These are phyloP conservation scores for mouse (Mus musculus) DNA, from an alignment of 2,113 vertebrate species.

Conservation along the genomic window DNA sequence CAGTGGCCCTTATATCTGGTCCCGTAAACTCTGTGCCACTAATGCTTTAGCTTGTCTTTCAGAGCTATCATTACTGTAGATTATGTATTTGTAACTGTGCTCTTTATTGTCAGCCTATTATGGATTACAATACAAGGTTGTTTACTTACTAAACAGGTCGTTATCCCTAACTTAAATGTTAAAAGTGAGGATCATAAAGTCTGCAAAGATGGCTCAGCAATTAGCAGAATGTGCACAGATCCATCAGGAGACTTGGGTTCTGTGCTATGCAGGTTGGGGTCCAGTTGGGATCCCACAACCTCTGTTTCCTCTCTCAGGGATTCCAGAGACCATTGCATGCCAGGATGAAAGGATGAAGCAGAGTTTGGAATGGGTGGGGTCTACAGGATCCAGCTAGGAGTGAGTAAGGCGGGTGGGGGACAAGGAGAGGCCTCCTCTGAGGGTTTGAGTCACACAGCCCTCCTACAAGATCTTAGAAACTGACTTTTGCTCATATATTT, in stretches of 20 bases:
- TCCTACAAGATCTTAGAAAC: too few relatives aligned
- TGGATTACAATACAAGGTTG: not conserved
- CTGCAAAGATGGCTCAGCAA: not conserved
- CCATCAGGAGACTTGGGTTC: not conserved
- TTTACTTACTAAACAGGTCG: too few relatives aligned
- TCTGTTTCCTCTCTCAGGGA: too few relatives aligned
- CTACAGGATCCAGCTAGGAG: too few relatives aligned
- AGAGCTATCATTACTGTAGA: not conserved
- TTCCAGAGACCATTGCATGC: too few relatives aligned
- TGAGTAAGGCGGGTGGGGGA: rapidly evolving
- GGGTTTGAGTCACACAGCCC: too few relatives aligned
- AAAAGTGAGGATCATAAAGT: not conserved
- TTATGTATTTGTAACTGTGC: not conserved
- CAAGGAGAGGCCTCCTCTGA: too few relatives aligned
- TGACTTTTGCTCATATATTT: too few relatives aligned
- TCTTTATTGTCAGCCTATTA: not conserved
- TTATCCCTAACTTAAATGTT: not conserved
- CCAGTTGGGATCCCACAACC: too few relatives aligned
- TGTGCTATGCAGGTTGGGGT: too few relatives aligned
- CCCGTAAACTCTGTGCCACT: not conserved
- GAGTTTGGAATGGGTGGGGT: too few relatives aligned
- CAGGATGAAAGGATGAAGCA: too few relatives aligned
- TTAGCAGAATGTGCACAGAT: not conserved
- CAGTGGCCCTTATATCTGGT: not conserved
- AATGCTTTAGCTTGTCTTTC: not conserved